Percentiles rank a stretch among this genome's conserved stretches.
Evolutionary conservation across 1,140 invertebrate species (phyloP).

Genomic region (Andricus grossulariae): DNA sequence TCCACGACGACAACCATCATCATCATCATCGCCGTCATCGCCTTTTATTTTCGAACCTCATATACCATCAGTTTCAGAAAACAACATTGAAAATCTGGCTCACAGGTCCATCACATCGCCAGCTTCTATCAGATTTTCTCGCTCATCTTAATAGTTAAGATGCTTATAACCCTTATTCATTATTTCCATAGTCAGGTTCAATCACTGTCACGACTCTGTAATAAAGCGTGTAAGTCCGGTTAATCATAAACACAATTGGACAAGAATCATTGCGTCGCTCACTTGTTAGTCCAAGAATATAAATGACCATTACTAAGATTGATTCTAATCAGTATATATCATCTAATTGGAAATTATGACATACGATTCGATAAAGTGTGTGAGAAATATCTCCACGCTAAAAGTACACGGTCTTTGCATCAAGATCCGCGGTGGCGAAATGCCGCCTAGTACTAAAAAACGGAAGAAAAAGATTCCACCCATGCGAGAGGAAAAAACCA

Average conservation of each 20-base stretch:
- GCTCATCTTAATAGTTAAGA: too few species aligned
- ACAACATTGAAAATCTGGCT: slow-evolving; percentile 43
- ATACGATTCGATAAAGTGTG: too few species aligned
- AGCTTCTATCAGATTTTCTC: slow-evolving; percentile 35
- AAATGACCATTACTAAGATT: neutral
- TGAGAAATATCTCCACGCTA: too few species aligned
- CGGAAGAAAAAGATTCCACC: too few species aligned
- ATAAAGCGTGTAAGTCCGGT: neutral
- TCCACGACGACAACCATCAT: slow-evolving; percentile 64
- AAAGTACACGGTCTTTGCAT: too few species aligned
- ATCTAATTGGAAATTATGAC: too few species aligned
- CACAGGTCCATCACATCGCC: neutral
- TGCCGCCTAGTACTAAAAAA: too few species aligned
- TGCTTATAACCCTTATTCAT: neutral
- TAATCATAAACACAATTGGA: slow-evolving; percentile 8
- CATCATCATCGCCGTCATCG: slow-evolving; percentile 55
- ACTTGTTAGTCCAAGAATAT: neutral
- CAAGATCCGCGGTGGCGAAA: too few species aligned
- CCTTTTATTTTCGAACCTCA: slow-evolving; percentile 36
- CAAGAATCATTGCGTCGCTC: slow-evolving; percentile 6
- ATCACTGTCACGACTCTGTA: slow-evolving; percentile 14
- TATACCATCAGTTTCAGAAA: slow-evolving; percentile 32
- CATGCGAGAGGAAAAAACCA: too few species aligned
- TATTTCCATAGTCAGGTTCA: slow-evolving; percentile 19
- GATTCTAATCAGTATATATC: too few species aligned